Base-by-base conservation (phyloP, 2,888 invertebrate species). In the Aphrophora alni region DNA sequence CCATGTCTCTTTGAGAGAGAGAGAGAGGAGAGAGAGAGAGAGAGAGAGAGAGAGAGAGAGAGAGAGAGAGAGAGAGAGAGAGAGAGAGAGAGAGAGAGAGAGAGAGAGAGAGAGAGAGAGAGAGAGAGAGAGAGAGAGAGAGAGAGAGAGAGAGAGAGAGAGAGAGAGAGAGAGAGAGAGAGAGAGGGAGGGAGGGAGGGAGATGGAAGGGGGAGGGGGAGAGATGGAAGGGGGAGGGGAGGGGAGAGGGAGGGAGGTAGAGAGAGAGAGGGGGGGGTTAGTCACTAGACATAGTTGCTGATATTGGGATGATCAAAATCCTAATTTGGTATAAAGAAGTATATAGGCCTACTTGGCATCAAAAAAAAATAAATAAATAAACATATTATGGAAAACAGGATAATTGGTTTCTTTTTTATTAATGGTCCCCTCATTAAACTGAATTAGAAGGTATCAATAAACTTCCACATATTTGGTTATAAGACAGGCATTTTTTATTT, bases 1-100 rank as follows among this genome's bases (percentile, higher is more conserved):
- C n/a, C n/a, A n/a, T n/a, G n/a, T n/a, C n/a, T n/a, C n/a, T n/a
- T n/a, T n/a, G 75, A 72, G 33, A 71, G 59, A 73, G 78, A 80
- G 70, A 44, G n/a, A 33, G 80, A 79, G 80, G 69, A 24, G 69
- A 68, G 38, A 14, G 24, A 44, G 44, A 72, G 71, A 21, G 38
- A 80, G 81, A 69, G 14, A 33, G 25, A 71, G 81, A 70, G 27
- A 44, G 81, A 83, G 82, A 83, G 83, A 82, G 83, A 38, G 69
- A 69, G 8, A 24, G 21, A 77, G 69, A 8, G 28, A 12, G 17
- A 44, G 69, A 77, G 24, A 0, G 24, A 21, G 69, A 70, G 14
- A 33, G 44, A 75, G 51, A 44, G 38, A 44, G 44, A 75, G 12
- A 74, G 24, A 38, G 38, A 74, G 38, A 74, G 33, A 21, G 68